Base-by-base conservation (phyloP, 2,113 vertebrate genomes). In the Eulemur macaco region DNA sequence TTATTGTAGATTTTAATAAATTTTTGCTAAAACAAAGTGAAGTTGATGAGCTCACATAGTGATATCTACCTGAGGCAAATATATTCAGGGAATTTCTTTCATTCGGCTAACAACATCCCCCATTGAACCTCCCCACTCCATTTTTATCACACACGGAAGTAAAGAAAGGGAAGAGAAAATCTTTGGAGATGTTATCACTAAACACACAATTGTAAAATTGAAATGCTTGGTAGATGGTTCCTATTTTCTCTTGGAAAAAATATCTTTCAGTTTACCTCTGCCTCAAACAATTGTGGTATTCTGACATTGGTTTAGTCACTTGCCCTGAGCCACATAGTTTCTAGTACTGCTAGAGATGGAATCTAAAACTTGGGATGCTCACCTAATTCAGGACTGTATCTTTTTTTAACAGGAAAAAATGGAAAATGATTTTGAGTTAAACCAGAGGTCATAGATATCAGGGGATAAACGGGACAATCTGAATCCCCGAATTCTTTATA, bases 151-250 rank as follows among this genome's bases (percentile, higher is more conserved):
- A 68, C 21, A 34, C 20, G 8, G 23, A n/a, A 89, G 50, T 58
- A 84, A 93, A 96, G 56, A 42, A 95, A 89, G 21, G 29, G 11
- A 81, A 91, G 45, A 86, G 27, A 84, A 80, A 81, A 68, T 63
- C 50, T 94, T 82, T 76, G 60, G 25, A 90, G 20, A 69, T 60
- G 1, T 81, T 66, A 60, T 63, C 42, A 81, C 15, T 89, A 82
- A 86, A 39, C 23, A 68, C 42, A 87, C n/a, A 58, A 29, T 31
- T 83, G 47, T 80, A 29, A 83, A 89, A 74, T 42, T 27, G 60
- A 83, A 92, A 73, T 63, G 8, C 31, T 73, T 89, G 37, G 27
- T 86, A 37, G 29, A 80, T 39, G 15, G 63, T 85, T 52, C 14
- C 34, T 66, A 17, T 91, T 93, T 93, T 89, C 50, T 84, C 29